phyloP scores from a whole-genome alignment of 2,888 invertebrate genomes.

The Monochamus alternatus region DNA sequence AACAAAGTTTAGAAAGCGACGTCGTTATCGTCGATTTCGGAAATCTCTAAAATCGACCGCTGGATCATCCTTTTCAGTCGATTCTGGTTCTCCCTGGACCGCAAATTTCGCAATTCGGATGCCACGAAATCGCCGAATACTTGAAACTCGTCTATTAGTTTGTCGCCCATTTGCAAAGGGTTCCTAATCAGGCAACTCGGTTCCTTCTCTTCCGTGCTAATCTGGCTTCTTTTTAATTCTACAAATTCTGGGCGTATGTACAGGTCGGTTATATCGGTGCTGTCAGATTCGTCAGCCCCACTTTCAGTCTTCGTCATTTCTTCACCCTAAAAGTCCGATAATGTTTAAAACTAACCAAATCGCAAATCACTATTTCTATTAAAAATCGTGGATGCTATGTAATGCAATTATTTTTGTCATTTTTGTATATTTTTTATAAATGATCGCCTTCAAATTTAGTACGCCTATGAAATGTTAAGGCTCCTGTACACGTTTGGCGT shows the following conservation, averaged over 20 bases:
- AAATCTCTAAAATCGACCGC: not conserved
- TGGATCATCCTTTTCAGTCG: constrained; percentile 1
- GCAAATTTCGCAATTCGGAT: not conserved
- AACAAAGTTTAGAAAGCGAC: not conserved
- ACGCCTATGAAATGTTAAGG: no score
- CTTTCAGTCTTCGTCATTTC: not conserved
- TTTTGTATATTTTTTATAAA: no score
- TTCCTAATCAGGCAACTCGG: not conserved
- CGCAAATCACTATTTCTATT: no score
- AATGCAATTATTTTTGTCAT: no score
- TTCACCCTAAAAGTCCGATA: not conserved
- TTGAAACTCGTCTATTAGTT: not conserved
- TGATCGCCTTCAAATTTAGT: no score
- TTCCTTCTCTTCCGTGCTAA: not conserved
- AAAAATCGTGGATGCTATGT: no score
- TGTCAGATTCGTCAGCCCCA: not conserved
- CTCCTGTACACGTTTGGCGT: no score
- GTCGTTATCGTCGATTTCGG: not conserved
- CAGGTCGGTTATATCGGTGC: not conserved
- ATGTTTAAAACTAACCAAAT: no score
- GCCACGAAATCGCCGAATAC: constrained; percentile 12
- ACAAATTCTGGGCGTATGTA: not conserved
- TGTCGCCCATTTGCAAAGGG: not conserved
- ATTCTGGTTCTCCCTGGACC: not conserved
- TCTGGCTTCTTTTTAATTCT: not conserved